Evolutionary conservation across 2,113 vertebrate species (phyloP).

Genomic region (Collichthys lucidus): DNA sequence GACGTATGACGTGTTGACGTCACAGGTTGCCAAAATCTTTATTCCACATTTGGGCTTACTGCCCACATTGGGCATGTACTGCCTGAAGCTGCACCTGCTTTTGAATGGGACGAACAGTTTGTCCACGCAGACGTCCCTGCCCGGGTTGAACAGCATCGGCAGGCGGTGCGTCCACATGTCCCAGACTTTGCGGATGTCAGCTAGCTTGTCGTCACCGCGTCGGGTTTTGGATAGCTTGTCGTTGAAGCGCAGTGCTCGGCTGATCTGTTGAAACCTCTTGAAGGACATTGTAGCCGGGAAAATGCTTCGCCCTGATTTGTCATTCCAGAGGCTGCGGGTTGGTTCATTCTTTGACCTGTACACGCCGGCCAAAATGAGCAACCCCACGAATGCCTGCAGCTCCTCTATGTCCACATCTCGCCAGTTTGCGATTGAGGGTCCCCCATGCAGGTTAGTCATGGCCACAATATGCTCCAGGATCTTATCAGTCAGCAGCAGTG

Average conservation of each 20-base stretch:
- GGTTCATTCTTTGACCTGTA: neutral
- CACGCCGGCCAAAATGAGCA: neutral
- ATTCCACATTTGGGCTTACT: no score
- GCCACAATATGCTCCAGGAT: neutral
- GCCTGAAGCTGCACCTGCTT: no score
- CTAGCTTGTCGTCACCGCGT: neutral
- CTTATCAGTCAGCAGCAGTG: neutral
- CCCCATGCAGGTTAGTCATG: constrained; percentile 4
- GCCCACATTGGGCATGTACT: no score
- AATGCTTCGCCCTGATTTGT: neutral
- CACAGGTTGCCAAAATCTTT: neutral
- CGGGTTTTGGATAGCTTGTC: neutral
- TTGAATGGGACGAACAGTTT: no score
- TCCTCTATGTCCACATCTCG: neutral
- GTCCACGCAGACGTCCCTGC: neutral
- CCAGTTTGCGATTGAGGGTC: neutral
- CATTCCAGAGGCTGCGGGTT: neutral
- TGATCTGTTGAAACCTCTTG: neutral
- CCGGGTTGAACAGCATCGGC: no score
- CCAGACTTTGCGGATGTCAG: neutral
- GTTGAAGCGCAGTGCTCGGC: neutral
- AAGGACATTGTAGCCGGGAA: neutral
- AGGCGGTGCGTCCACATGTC: neutral
- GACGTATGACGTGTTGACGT: neutral
- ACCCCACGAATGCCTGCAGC: neutral